Base-by-base conservation (phyloP, 2,797 vertebrate species). In the Mormyrops boulengeri region DNA sequence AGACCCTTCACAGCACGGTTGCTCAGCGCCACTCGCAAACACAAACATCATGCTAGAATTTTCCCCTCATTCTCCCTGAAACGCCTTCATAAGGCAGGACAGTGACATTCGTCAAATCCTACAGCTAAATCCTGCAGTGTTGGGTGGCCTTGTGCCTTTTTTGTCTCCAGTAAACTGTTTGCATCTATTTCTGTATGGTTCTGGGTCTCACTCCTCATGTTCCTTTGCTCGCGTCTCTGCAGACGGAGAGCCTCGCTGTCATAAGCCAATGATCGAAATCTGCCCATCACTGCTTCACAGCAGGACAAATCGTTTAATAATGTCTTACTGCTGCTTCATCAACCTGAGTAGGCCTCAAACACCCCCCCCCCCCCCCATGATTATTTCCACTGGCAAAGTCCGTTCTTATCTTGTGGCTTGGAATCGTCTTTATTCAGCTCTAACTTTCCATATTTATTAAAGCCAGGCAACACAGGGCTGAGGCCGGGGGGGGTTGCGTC, bases 341-440 rank as follows among this genome's bases (percentile, higher is more conserved):
- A 30, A 49, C 82, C 9, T 85, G 47, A 77, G 44, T 38, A 77
- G 34, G 69, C 34, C 69, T 50, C 82, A 50, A 47, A 7, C 22
- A 7, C 11, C 1, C 17, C 34, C 17, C 19, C 53, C 0, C 19
- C 50, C 50, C 14, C 12, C 12, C 6, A 26, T n/a, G 2, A 2
- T 55, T 57, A 62, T 86, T 86, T 69, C 82, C 82, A 69, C 82
- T 86, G 47, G 84, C 89, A 50, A 34, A 34, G 53, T 60, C 85
- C 34, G 26, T 44, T 62, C 88, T 62, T 85, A 84, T 85, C 88
- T 34, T 66, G 55, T 89, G 89, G 82, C 82, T 53, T 53, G 47
- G 82, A 86, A 86, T 52, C 6, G 19, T 57, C 60, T 86, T 85
- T 19, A 60, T 66, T 57, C 89, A 50, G 44, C 57, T 85, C 82